phyloP scores from a whole-genome alignment of 2,888 invertebrate species.

The Oscheius myriophilus region DNA sequence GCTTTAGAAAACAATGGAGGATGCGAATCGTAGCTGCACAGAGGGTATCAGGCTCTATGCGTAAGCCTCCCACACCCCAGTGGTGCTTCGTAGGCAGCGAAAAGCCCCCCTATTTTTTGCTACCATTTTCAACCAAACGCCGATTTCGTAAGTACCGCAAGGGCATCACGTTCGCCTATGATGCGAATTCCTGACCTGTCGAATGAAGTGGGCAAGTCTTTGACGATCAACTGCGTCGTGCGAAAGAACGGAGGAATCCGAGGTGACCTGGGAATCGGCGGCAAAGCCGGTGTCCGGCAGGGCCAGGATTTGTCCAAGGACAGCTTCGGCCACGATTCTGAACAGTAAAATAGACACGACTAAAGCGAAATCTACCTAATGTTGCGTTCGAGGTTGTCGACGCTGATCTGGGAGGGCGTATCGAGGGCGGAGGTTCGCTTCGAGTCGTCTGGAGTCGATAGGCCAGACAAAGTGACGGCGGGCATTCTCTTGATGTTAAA shows the following conservation, averaged over 20 bases:
- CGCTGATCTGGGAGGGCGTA: conserved; percentile 51
- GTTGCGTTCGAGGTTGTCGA: conserved; percentile 64
- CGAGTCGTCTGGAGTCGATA: conserved; percentile 73
- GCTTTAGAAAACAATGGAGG: too few species aligned
- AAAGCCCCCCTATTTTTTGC: too few species aligned
- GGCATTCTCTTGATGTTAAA: conserved; percentile 90
- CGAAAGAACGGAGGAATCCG: conserved; percentile 48
- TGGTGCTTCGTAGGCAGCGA: too few species aligned
- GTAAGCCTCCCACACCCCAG: too few species aligned
- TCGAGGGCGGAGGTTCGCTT: conserved; percentile 72
- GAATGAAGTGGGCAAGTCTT: conserved; percentile 45
- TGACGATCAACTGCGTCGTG: conserved; percentile 51
- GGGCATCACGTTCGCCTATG: too few species aligned
- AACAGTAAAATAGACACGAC: neutral
- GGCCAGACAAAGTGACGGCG: conserved; percentile 87
- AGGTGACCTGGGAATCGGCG: conserved; percentile 43
- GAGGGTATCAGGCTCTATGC: too few species aligned
- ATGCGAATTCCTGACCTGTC: conserved; percentile 7
- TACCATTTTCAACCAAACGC: too few species aligned
- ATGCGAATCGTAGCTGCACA: too few species aligned
- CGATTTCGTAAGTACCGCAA: too few species aligned
- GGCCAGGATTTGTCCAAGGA: conserved; percentile 78
- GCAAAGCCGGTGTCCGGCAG: conserved; percentile 58
- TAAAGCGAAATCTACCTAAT: conserved; percentile 30
- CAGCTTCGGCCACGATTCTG: conserved; percentile 81